phyloP scores from a whole-genome alignment of 2,113 vertebrate genomes.

The Grallaria varia region DNA sequence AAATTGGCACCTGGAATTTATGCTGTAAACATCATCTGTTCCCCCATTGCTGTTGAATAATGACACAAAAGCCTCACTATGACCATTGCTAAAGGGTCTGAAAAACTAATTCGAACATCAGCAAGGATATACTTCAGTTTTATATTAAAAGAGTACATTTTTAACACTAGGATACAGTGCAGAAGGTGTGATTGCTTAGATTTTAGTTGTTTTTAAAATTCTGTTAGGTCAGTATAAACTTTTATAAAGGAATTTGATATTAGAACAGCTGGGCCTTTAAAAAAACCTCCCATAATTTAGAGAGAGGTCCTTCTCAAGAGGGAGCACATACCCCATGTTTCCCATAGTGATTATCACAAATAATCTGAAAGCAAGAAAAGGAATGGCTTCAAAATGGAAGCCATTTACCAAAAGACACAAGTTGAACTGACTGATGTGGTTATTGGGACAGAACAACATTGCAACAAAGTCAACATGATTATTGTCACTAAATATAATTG shows the following conservation, averaged over 20 bases:
- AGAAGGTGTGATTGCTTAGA: not conserved
- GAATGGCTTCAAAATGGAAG: not conserved
- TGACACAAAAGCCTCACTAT: not conserved
- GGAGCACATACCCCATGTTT: not conserved
- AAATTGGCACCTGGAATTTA: not conserved
- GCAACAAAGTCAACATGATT: not conserved
- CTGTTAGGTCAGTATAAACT: not conserved
- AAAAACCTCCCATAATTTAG: not conserved
- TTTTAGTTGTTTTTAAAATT: not conserved
- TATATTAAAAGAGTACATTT: not conserved
- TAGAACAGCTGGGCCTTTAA: not conserved
- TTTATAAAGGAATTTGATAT: not conserved
- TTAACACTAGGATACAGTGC: not conserved
- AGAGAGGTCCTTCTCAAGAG: not conserved
- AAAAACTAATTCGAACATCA: not conserved
- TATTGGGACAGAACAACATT: not conserved
- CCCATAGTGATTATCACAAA: not conserved
- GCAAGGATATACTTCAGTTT: not conserved
- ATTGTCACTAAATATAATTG: not conserved
- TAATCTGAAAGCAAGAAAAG: not conserved
- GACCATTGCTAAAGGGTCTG: not conserved
- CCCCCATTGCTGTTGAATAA: not conserved
- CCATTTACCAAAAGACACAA: not conserved
- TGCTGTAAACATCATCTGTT: not conserved
- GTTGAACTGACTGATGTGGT: not conserved